Evolutionary conservation across 2,797 vertebrate species (phyloP).

Genomic region (Sandelia bainsii): DNA sequence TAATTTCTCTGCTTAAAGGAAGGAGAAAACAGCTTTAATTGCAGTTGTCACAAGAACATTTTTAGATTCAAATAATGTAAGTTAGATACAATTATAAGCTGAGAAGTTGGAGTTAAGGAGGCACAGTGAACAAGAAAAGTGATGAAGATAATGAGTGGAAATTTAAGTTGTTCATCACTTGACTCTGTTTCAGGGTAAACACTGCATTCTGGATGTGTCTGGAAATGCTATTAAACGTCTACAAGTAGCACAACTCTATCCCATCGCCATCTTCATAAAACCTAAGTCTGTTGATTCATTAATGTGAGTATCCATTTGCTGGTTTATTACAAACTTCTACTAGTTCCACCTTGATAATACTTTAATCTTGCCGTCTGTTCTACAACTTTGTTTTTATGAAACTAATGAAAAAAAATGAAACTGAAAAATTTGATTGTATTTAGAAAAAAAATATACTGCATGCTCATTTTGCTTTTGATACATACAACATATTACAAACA

Average conservation of each 20-base stretch:
- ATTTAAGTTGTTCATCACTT: not conserved
- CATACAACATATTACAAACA: too few species aligned
- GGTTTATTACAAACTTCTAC: not conserved
- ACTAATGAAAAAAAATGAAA: not conserved
- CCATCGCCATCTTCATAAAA: constrained; percentile 98
- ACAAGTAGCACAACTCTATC: constrained; percentile 98
- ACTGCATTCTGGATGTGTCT: constrained; percentile 98
- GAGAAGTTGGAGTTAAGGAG: too few species aligned
- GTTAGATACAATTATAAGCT: too few species aligned
- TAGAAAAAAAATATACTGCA: too few species aligned
- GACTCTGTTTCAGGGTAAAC: constrained; percentile 90
- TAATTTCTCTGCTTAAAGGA: not conserved
- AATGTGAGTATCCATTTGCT: constrained; percentile 88
- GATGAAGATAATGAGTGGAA: not conserved
- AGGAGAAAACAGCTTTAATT: not conserved
- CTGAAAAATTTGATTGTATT: too few species aligned
- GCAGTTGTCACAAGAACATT: not conserved
- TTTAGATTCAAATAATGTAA: not conserved
- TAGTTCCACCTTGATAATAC: not conserved
- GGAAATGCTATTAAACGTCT: constrained; percentile 98
- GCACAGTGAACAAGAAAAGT: too few species aligned
- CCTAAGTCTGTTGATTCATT: constrained; percentile 94
- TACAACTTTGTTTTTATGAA: not conserved
- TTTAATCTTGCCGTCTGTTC: accelerated
- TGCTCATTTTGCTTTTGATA: too few species aligned